These are phyloP conservation scores for Neelides sp. DNA, from an alignment of 1,140 invertebrate genomes.

Conservation along the genomic window DNA sequence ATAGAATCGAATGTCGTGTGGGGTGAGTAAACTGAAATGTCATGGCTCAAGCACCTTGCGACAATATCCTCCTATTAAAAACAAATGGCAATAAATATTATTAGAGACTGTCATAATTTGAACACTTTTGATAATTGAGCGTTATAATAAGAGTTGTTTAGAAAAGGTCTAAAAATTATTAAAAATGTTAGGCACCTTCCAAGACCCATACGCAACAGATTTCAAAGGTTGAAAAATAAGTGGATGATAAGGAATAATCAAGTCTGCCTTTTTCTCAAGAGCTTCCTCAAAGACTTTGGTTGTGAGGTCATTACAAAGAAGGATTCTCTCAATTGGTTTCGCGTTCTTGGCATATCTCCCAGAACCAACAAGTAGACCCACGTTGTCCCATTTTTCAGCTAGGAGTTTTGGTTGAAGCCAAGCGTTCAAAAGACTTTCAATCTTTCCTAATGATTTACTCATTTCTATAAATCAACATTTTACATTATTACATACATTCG, in stretches of 20 bases:
- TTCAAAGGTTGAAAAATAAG: slow-evolving; percentile 80
- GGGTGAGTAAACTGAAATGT: slow-evolving; percentile 82
- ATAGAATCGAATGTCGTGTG: slow-evolving; percentile 82
- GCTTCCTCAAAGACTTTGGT: slow-evolving; percentile 78
- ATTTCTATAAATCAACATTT: too few species aligned
- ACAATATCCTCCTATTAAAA: slow-evolving; percentile 58
- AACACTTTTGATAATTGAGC: neutral
- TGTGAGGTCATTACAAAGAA: slow-evolving; percentile 92
- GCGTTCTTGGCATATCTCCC: slow-evolving; percentile 36
- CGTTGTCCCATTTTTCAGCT: slow-evolving; percentile 72
- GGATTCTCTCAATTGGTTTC: slow-evolving; percentile 48
- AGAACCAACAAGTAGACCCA: slow-evolving; percentile 68
- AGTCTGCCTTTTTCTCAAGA: slow-evolving; percentile 46
- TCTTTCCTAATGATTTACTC: slow-evolving; percentile 11
- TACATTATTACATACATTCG: too few species aligned
- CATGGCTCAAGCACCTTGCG: slow-evolving; percentile 65
- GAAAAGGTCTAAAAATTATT: too few species aligned
- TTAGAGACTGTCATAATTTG: slow-evolving; percentile 3
- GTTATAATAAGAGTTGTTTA: too few species aligned
- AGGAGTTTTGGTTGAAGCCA: slow-evolving; percentile 23
- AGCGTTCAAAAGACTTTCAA: slow-evolving; percentile 13
- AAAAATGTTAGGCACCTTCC: slow-evolving; percentile 50
- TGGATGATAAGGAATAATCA: slow-evolving; percentile 92
- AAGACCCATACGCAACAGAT: slow-evolving; percentile 48
- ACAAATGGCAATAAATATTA: slow-evolving; percentile 13